phyloP scores from a whole-genome alignment of 2,797 vertebrate species.

The Neostethus bicornis region DNA sequence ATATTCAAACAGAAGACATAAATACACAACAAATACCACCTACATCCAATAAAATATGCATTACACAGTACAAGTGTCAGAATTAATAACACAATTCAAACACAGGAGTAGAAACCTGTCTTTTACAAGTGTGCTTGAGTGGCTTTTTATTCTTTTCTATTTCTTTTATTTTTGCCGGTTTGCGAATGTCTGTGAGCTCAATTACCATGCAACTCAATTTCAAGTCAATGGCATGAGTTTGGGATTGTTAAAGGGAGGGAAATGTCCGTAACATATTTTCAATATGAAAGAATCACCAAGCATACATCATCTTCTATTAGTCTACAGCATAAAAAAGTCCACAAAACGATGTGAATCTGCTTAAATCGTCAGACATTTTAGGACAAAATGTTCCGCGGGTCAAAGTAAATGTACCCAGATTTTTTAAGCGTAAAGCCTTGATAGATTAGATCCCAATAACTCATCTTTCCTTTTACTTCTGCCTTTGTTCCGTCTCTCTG shows the following conservation, averaged over 20 bases:
- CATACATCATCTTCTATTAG: conserved; percentile 12
- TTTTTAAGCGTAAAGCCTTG: conserved; percentile 51
- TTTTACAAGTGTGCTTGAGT: conserved; percentile 63
- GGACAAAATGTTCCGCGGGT: conserved; percentile 55
- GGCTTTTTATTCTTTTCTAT: conserved; percentile 33
- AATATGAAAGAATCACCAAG: background rate
- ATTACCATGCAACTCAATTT: conserved; percentile 20
- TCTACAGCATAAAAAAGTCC: conserved; percentile 1
- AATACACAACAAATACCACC: conserved; percentile 73
- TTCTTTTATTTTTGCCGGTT: conserved; percentile 42
- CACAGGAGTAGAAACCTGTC: conserved; percentile 25
- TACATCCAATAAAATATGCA: conserved; percentile 75
- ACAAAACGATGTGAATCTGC: conserved; percentile 15
- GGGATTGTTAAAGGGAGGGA: conserved; percentile 9
- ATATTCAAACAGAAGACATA: conserved; percentile 66
- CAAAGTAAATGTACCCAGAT: conserved; percentile 56
- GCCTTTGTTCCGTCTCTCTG: conserved; percentile 72
- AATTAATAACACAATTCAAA: conserved; percentile 56
- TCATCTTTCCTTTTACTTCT: conserved; percentile 56
- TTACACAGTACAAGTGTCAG: conserved; percentile 61
- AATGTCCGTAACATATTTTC: background rate
- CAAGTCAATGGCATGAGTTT: conserved; percentile 16
- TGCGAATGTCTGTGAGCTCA: conserved; percentile 10
- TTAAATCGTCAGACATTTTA: conserved; percentile 17
- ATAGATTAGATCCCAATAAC: conserved; percentile 63